These are phyloP conservation scores for Calcarius lapponicus DNA, from an alignment of 2,797 vertebrate genomes.

Conservation along the genomic window DNA sequence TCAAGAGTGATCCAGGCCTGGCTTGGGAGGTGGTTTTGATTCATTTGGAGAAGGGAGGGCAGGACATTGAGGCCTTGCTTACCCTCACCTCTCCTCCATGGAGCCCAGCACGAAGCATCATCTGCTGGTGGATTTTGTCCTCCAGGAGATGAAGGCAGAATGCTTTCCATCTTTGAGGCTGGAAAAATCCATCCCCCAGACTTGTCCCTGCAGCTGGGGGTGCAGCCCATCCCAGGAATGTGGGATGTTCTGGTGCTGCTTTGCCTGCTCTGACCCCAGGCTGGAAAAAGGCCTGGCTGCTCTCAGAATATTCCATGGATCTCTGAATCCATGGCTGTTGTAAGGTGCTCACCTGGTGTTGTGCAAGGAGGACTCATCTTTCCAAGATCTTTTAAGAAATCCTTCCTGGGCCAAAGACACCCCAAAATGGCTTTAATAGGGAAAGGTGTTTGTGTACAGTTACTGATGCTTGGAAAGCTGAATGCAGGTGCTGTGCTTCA, in stretches of 20 bases:
- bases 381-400: neutral
- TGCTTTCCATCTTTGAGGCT: neutral
- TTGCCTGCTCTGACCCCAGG: neutral
- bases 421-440: neutral
- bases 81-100: neutral
- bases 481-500: neutral
- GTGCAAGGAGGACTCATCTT: neutral
- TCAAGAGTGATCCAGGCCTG: neutral
- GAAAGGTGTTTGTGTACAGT: neutral
- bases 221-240: neutral
- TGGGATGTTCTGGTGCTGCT: neutral
- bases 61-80: neutral
- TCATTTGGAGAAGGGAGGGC: neutral
- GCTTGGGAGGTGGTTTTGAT: neutral
- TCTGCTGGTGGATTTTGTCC: neutral
- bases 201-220: rapidly evolving
- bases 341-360: neutral
- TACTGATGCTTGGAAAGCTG: neutral
- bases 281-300: neutral
- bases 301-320: neutral
- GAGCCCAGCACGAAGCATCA: neutral
- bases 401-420: neutral
- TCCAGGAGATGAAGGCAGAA: neutral
- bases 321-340: neutral
- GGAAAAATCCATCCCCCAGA: neutral